These are phyloP conservation scores for Ctenopoma kingsleyae DNA, from an alignment of 2,797 vertebrate species.

Conservation along the genomic window DNA sequence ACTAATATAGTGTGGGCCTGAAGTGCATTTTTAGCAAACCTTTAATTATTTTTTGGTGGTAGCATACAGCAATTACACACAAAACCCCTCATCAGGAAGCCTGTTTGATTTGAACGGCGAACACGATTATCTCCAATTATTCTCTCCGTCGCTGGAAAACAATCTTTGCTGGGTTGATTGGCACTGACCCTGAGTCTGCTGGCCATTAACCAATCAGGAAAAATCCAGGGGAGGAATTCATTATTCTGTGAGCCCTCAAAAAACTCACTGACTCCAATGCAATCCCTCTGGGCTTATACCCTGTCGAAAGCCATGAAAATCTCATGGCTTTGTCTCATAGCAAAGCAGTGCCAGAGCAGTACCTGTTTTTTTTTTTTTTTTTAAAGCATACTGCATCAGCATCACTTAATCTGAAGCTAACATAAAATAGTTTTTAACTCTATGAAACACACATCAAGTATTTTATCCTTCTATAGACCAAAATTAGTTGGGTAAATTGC, in stretches of 20 bases:
- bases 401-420: conserved; percentile 27
- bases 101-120: conserved; percentile 36
- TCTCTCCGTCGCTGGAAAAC: conserved; percentile 12
- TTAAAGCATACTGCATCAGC: conserved; percentile 20
- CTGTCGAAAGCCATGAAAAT: conserved; percentile 25
- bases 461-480: conserved; percentile 48
- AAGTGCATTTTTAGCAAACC: conserved; percentile 40
- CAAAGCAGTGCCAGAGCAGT: conserved; percentile 13
- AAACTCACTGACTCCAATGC: conserved; percentile 33
- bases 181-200: conserved; percentile 15
- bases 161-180: conserved; percentile 34
- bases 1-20: conserved; percentile 22
- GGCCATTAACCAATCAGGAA: conserved; percentile 47
- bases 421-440: conserved; percentile 38
- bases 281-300: conserved; percentile 35
- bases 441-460: not conserved
- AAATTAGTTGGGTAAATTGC: conserved; percentile 8
- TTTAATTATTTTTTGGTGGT: conserved; percentile 33
- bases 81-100: conserved; percentile 44
- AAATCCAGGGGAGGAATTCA: conserved; percentile 45
- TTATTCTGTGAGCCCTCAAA: conserved; percentile 41
- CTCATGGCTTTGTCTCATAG: conserved; percentile 31
- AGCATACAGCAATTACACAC: conserved; percentile 38
- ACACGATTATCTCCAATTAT: conserved; percentile 48
- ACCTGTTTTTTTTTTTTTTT: conserved; percentile 1